Evolutionary conservation across 2,113 vertebrate genomes (phyloP), one percentile per base, ranked within the genome.

Genomic region (Sciurus niger): DNA sequence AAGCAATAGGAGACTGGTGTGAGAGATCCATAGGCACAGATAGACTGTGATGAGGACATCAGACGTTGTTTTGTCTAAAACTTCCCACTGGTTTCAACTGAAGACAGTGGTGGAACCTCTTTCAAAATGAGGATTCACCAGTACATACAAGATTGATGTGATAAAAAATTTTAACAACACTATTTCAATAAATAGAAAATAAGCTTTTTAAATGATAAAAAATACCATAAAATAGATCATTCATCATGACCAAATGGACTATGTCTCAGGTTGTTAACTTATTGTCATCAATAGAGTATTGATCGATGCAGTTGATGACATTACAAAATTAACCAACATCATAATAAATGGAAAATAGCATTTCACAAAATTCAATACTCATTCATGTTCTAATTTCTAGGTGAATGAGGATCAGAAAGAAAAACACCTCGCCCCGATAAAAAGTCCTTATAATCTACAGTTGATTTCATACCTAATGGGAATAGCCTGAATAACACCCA

Each of bases 141-240:
- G 43, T 9, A 0, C 83, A 60, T 51, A 53, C 72, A 93, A 92
- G 63, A 37, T 65, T 10, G 65, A 68, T 34, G 11, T 22, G 95
- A 43, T 90, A 78, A 84, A 95, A 95, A 74, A 67, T 55, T 92
- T 79, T 85, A 18, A 93, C 95, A 51, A 93, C 95, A 51, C 76
- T 79, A 34, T 92, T 51, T 89, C 8, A 48, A 3, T 89, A 95
- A 94, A 65, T 89, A 55, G 16, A 89, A 93, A 90, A 72, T 51
- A 93, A 94, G 67, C 37, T 18, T 76, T 93, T 79, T 93, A 16
- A 74, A 34, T 70, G 67, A 58, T 48, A 37, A 68, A 68, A 24
- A 34, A 68, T 32, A 34, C 32, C 16, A 68, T 34, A 34, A 34
- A 68, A n/a, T 34, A 34, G 67, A 6, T 34, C 13, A 34, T 34